These are phyloP conservation scores for Mallotus villosus DNA, from an alignment of 2,797 vertebrate genomes.

Conservation along the genomic window DNA sequence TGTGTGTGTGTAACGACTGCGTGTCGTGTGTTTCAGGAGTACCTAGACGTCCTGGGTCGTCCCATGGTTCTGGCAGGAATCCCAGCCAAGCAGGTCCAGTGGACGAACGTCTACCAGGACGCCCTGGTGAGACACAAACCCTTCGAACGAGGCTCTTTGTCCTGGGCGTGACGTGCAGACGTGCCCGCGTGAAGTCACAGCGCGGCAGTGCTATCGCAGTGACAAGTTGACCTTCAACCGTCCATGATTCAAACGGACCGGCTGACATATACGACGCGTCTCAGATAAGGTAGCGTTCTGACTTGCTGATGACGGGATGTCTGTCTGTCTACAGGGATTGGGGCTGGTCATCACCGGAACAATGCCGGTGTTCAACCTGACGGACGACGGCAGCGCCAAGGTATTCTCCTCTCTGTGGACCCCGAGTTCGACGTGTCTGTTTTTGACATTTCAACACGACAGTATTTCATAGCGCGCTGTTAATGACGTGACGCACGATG, in stretches of 20 bases:
- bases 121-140: conserved; percentile 82
- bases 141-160: background rate
- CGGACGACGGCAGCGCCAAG: conserved; percentile 80
- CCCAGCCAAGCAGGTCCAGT: conserved; percentile 93
- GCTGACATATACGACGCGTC: background rate
- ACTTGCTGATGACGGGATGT: conserved; percentile 6
- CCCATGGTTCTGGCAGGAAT: conserved; percentile 96
- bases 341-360: conserved; percentile 96
- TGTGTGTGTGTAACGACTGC: conserved; percentile 7
- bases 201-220: background rate
- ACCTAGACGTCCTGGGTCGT: conserved; percentile 94
- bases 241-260: background rate
- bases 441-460: background rate
- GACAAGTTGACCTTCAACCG: background rate
- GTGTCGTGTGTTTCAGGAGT: conserved; percentile 79
- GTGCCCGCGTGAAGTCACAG: no score
- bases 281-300: background rate
- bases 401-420: conserved; percentile 51
- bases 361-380: conserved; percentile 95
- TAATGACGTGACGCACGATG: background rate
- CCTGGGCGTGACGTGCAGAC: no score
- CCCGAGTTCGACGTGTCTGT: background rate
- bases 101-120: conserved; percentile 99
- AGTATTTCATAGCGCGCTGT: background rate
- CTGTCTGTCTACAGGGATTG: conserved; percentile 78